These are phyloP conservation scores for Tiliacea aurago DNA, from an alignment of 2,888 invertebrate genomes.

Conservation along the genomic window DNA sequence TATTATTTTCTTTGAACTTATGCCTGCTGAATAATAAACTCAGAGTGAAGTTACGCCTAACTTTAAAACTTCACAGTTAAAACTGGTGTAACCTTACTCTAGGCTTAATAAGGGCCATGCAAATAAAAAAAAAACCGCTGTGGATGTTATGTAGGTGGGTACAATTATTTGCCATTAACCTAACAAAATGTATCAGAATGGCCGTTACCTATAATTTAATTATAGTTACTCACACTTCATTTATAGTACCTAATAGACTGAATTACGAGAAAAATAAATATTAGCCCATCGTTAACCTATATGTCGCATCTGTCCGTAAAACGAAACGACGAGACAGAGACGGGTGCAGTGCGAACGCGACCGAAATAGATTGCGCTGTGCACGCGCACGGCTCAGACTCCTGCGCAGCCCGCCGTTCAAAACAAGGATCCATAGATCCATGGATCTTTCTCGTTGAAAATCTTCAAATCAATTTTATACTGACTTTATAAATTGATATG, in stretches of 20 bases:
- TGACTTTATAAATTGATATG: constrained; percentile 60
- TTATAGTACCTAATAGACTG: neutral
- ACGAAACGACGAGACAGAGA: constrained; percentile 80
- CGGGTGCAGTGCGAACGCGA: constrained; percentile 79
- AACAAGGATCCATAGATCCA: constrained; percentile 77
- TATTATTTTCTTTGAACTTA: neutral
- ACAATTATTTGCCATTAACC: neutral
- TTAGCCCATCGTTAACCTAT: constrained; percentile 16
- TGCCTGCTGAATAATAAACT: neutral
- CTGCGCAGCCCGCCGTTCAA: constrained; percentile 74
- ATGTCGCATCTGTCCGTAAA: constrained; percentile 60
- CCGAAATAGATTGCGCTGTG: constrained; percentile 86
- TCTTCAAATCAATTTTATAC: constrained; percentile 19
- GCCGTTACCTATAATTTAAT: constrained; percentile 3
- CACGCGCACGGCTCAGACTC: constrained; percentile 79
- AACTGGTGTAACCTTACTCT: too few species aligned
- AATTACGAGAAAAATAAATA: constrained; percentile 12
- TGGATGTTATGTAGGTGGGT: neutral
- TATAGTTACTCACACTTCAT: neutral
- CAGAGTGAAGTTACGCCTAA: neutral
- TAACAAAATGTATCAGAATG: neutral
- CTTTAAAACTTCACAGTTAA: neutral
- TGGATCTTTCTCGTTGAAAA: constrained; percentile 62
- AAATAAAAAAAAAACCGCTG: neutral
- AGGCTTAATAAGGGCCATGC: neutral